Evolutionary conservation across 2,113 vertebrate genomes (phyloP).

Genomic region (Malurus alboscapulatus): DNA sequence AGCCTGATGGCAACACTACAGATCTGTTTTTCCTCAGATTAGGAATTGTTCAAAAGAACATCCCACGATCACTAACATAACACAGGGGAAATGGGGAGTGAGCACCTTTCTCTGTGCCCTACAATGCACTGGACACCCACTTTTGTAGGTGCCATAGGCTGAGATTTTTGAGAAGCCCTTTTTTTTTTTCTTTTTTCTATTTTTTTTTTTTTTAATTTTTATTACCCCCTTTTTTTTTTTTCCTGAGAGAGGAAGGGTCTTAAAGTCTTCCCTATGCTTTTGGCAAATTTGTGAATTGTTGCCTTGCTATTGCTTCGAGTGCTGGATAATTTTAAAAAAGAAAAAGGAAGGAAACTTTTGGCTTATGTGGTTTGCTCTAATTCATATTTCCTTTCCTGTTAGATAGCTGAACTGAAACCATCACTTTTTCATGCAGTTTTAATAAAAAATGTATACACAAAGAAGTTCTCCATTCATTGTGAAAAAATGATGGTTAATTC

Average conservation of each 20-base stretch:
- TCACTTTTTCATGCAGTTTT: neutral
- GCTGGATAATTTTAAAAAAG: neutral
- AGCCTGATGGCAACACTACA: neutral
- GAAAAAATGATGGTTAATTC: neutral
- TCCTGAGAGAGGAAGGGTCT: neutral
- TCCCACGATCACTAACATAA: neutral
- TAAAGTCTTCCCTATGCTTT: neutral
- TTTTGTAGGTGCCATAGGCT: neutral
- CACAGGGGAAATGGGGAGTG: neutral
- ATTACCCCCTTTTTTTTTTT: neutral
- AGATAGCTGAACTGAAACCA: neutral
- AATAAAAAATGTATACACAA: neutral
- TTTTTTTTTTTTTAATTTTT: neutral
- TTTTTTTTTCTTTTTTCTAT: rapidly evolving
- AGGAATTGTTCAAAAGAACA: neutral
- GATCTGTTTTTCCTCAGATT: neutral
- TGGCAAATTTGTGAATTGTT: neutral
- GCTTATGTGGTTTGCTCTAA: neutral
- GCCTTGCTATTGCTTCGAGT: neutral
- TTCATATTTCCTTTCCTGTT: neutral
- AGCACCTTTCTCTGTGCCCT: neutral
- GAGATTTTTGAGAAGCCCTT: neutral
- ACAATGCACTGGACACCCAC: neutral
- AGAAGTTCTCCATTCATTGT: neutral
- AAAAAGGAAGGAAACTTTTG: neutral